Conservation (phyloP, 1,140 invertebrate genomes). For the Diplogasteroides magnus region DNA sequence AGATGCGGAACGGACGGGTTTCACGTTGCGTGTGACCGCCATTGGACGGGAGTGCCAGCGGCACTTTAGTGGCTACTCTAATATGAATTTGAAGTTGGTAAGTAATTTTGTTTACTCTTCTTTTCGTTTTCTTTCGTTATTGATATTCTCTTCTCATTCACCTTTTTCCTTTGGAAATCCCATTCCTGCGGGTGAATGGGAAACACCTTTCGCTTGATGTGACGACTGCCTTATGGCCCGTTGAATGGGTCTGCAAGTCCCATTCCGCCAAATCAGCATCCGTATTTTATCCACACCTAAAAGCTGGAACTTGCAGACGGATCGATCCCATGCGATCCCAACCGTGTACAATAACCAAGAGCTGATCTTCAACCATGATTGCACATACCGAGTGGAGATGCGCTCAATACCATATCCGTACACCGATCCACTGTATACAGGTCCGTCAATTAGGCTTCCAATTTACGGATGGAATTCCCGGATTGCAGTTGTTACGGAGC, state of each 20-base stretch:
- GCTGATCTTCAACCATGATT: slow-evolving; percentile 19
- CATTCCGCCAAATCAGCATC: too few relatives aligned
- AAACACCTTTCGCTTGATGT: too few relatives aligned
- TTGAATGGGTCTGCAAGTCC: too few relatives aligned
- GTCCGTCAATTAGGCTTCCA: background rate
- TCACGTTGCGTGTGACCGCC: slow-evolving; percentile 12
- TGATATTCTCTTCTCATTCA: too few relatives aligned
- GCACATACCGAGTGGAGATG: slow-evolving; percentile 23
- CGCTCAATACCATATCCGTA: slow-evolving; percentile 27
- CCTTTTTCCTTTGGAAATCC: too few relatives aligned
- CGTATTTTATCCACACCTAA: too few relatives aligned
- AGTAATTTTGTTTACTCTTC: background rate
- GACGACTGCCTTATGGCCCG: too few relatives aligned
- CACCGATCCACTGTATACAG: slow-evolving; percentile 10
- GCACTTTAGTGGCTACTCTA: slow-evolving; percentile 24
- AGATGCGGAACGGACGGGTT: slow-evolving; percentile 18
- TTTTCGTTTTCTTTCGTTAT: background rate
- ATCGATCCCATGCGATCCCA: slow-evolving; percentile 19
- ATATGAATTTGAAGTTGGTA: slow-evolving; percentile 10
- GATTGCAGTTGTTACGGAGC: background rate
- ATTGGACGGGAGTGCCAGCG: slow-evolving; percentile 10
- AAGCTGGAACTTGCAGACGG: slow-evolving; percentile 11
- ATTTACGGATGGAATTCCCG: background rate
- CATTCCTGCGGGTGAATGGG: too few relatives aligned
- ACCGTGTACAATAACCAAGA: too few relatives aligned